A percentile compares a stretch with the other conserved stretches of the same genome.
Conservation (phyloP, 2,797 vertebrate species). For the Natrix natrix region DNA sequence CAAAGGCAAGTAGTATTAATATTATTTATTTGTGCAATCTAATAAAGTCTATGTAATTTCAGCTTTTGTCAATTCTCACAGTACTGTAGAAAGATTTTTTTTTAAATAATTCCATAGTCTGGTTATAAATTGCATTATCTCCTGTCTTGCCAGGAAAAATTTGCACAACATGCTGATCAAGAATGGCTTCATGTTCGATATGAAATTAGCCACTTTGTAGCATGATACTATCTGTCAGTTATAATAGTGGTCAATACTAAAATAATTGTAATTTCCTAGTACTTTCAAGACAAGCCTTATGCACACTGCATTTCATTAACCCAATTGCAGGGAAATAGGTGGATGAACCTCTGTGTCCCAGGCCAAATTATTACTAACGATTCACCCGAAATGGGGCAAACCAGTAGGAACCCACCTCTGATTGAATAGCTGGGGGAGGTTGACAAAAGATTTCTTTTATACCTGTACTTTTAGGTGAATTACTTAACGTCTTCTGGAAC, state of each 20-base stretch:
- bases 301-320: not conserved
- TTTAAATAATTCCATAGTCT: not conserved
- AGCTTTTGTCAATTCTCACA: not conserved
- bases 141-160: not conserved
- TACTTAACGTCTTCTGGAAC: not conserved
- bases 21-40: not conserved
- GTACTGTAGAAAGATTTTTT: not conserved
- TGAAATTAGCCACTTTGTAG: not conserved
- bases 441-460: not conserved
- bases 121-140: not conserved
- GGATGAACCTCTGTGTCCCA: not conserved
- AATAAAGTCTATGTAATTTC: not conserved
- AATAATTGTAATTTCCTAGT: not conserved
- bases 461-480: conserved; percentile 28
- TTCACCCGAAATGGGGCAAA: too few relatives aligned
- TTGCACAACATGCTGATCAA: not conserved
- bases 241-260: not conserved
- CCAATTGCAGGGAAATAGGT: not conserved
- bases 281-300: not conserved
- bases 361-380: too few relatives aligned
- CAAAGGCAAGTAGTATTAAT: not conserved
- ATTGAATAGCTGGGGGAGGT: not conserved
- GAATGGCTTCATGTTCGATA: not conserved
- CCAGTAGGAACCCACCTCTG: too few relatives aligned
- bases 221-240: not conserved